These are phyloP conservation scores for Tretioscincus oriximinensis DNA, from an alignment of 2,113 vertebrate species.

Conservation along the genomic window DNA sequence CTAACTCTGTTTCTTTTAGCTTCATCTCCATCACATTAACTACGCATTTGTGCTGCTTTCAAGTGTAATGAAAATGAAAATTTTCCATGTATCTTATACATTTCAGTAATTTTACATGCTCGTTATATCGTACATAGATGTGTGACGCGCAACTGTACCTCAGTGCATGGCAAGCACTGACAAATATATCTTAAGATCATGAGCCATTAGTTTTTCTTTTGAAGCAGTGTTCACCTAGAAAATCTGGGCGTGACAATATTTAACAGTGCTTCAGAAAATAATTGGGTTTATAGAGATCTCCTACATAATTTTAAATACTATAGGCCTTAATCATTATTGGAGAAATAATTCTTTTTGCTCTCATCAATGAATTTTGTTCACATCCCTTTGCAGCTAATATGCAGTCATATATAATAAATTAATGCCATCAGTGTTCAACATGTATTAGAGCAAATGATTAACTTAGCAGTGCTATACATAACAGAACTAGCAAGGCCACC, in stretches of 20 bases:
- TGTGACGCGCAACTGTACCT: neutral
- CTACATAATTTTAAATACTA: conserved; percentile 50
- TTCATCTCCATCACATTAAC: neutral
- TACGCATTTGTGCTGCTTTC: neutral
- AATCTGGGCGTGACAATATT: conserved; percentile 9
- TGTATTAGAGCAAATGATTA: neutral
- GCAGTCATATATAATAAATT: conserved; percentile 28
- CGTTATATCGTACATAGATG: neutral
- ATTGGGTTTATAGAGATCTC: conserved; percentile 40
- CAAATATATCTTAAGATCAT: neutral
- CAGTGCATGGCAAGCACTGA: neutral
- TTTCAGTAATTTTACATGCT: neutral
- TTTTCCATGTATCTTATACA: neutral
- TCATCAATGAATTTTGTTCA: conserved; percentile 28
- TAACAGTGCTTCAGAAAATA: conserved; percentile 29
- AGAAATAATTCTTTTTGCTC: conserved; percentile 34
- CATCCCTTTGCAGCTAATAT: conserved; percentile 45
- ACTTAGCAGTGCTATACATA: too few relatives aligned
- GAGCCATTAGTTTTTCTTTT: neutral
- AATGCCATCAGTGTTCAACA: conserved; percentile 34
- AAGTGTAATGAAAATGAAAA: neutral
- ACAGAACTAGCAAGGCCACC: too few relatives aligned
- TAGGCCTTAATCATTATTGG: conserved; percentile 28
- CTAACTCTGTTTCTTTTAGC: too few relatives aligned
- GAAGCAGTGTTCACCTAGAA: neutral